phyloP scores from a whole-genome alignment of 2,113 vertebrate species.

The Tragulus kanchil region DNA sequence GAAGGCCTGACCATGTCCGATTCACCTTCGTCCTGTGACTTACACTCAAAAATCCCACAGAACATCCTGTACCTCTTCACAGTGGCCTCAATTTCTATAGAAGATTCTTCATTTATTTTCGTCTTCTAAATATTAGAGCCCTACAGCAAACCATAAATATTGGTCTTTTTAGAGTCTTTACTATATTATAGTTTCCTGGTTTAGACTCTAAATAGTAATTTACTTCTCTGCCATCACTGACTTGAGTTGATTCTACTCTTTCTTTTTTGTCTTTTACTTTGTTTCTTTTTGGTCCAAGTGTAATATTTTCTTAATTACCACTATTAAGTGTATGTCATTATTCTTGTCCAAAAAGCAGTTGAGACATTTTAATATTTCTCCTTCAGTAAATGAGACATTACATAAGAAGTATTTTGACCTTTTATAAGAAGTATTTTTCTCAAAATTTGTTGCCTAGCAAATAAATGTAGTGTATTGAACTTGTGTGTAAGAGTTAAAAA shows the following conservation, averaged over 20 bases:
- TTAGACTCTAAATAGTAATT: background rate
- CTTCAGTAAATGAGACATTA: conserved; percentile 48
- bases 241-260: conserved; percentile 26
- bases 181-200: background rate
- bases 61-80: background rate
- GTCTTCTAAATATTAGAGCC: background rate
- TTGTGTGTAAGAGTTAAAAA: background rate
- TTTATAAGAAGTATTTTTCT: conserved; percentile 65
- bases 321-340: conserved; percentile 78
- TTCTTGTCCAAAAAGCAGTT: conserved; percentile 67
- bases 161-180: background rate
- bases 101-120: background rate
- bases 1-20: background rate
- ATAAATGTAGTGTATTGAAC: background rate
- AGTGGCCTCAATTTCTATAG: background rate
- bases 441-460: conserved; percentile 42
- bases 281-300: conserved; percentile 69
- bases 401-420: conserved; percentile 64
- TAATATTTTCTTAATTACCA: conserved; percentile 54
- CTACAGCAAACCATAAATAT: background rate
- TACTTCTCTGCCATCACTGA: conserved; percentile 23
- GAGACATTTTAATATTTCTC: conserved; percentile 68
- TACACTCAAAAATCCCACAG: background rate
- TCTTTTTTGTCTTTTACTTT: conserved; percentile 20
- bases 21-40: background rate